A percentile compares a stretch with the other conserved stretches of the same genome.
These are phyloP conservation scores for Periophthalmodon schlosseri DNA, from an alignment of 2,113 vertebrate species.

Conservation along the genomic window DNA sequence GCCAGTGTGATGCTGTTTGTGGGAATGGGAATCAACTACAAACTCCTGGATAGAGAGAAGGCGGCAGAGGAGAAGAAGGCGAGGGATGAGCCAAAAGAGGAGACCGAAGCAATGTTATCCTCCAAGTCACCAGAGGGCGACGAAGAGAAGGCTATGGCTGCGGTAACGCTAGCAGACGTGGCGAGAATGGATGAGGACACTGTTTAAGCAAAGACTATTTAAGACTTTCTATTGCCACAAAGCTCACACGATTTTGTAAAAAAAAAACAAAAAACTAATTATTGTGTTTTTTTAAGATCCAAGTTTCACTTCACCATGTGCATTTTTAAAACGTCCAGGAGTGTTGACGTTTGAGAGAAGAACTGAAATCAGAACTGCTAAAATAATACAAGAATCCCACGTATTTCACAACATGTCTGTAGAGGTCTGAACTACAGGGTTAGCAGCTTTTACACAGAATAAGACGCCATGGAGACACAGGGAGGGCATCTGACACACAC, in stretches of 20 bases:
- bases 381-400: no score
- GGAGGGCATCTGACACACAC: no score
- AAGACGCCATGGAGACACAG: no score
- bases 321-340: no score
- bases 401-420: no score
- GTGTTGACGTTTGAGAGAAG: no score
- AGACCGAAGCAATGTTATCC: slow-evolving; percentile 60
- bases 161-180: slow-evolving; percentile 37
- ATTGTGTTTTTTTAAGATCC: no score
- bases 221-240: not conserved
- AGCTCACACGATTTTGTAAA: not conserved
- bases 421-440: no score
- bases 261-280: no score
- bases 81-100: slow-evolving; percentile 76
- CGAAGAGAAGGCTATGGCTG: not conserved
- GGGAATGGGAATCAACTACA: slow-evolving; percentile 94
- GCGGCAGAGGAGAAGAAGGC: slow-evolving; percentile 70
- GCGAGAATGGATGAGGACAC: slow-evolving; percentile 70
- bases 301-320: no score
- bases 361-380: no score
- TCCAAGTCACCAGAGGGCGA: not conserved
- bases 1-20: slow-evolving; percentile 87
- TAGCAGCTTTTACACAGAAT: no score
- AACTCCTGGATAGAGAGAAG: slow-evolving; percentile 82
- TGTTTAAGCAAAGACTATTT: slow-evolving; percentile 32